phyloP scores from a whole-genome alignment of 1,140 invertebrate species.

The Pachyrhynchus sulphureomaculatus region DNA sequence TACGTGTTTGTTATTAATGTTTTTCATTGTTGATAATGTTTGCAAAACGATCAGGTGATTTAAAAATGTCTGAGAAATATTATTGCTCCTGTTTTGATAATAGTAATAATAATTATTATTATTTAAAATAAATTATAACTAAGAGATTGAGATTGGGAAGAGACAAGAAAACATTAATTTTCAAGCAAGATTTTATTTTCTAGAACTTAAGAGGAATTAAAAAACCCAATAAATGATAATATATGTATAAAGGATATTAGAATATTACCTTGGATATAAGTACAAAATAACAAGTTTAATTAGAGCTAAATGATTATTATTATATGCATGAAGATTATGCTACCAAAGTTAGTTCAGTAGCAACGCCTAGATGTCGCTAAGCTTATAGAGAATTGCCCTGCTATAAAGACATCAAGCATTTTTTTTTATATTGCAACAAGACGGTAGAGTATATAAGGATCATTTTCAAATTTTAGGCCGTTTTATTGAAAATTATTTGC shows the following conservation, averaged over 20 bases:
- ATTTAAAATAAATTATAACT: too few relatives aligned
- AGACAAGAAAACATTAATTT: conserved; percentile 11
- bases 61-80: too few relatives aligned
- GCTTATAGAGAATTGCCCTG: conserved; percentile 51
- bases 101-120: too few relatives aligned
- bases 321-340: conserved; percentile 20
- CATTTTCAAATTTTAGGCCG: too few relatives aligned
- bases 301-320: conserved; percentile 24
- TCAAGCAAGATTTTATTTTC: conserved; percentile 37
- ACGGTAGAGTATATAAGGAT: too few relatives aligned
- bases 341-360: conserved; percentile 9
- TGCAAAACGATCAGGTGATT: too few relatives aligned
- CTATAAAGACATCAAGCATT: conserved; percentile 26
- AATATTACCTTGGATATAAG: conserved; percentile 39
- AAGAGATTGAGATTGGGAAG: too few relatives aligned
- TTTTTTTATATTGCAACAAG: conserved; percentile 6
- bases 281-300: conserved; percentile 40
- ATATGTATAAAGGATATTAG: conserved; percentile 24
- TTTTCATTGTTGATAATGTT: too few relatives aligned
- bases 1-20: too few relatives aligned
- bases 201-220: conserved; percentile 48
- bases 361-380: conserved; percentile 43
- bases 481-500: too few relatives aligned
- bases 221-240: conserved; percentile 38
- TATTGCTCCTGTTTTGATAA: too few relatives aligned